Percentiles rank a stretch among this genome's conserved stretches.
phyloP scores from a whole-genome alignment of 2,888 invertebrate genomes.

The Oscheius sp. region DNA sequence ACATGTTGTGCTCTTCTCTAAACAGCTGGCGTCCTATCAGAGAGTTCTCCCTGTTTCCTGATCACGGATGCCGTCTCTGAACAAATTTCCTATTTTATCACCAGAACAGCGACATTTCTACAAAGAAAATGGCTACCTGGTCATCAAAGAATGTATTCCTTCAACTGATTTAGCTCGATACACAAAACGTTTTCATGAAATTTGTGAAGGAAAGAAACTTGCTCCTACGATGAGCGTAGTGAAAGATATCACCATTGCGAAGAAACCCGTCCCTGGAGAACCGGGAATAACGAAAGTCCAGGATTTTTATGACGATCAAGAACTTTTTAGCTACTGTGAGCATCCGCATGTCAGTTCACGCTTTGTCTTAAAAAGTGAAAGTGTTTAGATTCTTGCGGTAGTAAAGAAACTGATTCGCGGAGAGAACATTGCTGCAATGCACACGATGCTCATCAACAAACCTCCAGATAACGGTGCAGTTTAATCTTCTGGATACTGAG shows the following conservation, averaged over 20 bases:
- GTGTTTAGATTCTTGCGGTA: conserved; percentile 79
- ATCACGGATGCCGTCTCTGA: too few species aligned
- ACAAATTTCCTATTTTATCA: conserved; percentile 13
- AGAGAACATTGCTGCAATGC: conserved; percentile 78
- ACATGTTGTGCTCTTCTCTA: too few species aligned
- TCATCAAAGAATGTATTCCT: conserved; percentile 82
- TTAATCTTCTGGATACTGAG: not conserved
- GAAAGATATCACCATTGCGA: conserved; percentile 80
- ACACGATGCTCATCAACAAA: conserved; percentile 90
- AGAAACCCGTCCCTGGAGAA: conserved; percentile 78
- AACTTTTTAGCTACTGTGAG: conserved; percentile 81
- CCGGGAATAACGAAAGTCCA: conserved; percentile 81
- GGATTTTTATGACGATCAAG: conserved; percentile 83
- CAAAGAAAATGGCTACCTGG: conserved; percentile 84
- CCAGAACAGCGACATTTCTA: conserved; percentile 78
- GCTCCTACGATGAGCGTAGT: conserved; percentile 78
- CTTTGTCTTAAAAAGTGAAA: not conserved
- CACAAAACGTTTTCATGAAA: conserved; percentile 81
- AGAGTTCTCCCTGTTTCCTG: too few species aligned
- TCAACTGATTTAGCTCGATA: conserved; percentile 80
- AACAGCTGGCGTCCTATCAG: too few species aligned
- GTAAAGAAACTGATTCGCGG: conserved; percentile 81
- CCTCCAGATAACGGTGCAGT: conserved; percentile 81
- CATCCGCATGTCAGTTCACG: conserved; percentile 76
- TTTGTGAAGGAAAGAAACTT: conserved; percentile 79